Evolutionary conservation across 2,797 vertebrate species (phyloP), one percentile per base, ranked within the genome.

Genomic region (Choloepus didactylus): DNA sequence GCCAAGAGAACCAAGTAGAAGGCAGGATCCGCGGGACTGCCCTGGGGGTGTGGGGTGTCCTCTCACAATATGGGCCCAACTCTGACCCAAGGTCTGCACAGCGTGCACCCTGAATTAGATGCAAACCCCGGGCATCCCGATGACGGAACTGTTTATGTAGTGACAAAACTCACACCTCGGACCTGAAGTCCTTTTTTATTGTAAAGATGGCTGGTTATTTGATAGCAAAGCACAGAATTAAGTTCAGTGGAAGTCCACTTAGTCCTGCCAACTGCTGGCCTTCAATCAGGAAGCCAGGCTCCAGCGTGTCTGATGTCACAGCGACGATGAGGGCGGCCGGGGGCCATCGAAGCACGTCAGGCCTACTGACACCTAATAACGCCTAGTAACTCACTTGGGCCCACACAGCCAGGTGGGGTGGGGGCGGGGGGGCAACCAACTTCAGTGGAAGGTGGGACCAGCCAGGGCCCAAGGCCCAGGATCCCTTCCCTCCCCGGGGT

Each of bases 21-120:
- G 11, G 60, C 27, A 62, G 23, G 25, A 18, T 23, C 18, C 19
- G 23, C 56, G 3, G 5, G 54, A 31, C 31, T 16, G 29, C 46
- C 44, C 54, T 3, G 54, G 54, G 15, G 54, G 27, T 44, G 41
- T 44, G 21, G 49, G 8, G 14, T 0, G 23, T 2, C 9, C 1
- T 3, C 51, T 15, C 27, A 35, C 14, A 11, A 15, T 0, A 4
- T 10, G 23, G 0, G 4, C 29, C 3, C 4, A 21, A 27, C 49
- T 6, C 11, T 0, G 66, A 25, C 5, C 14, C 7, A 1, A 21
- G 0, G n/a, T 5, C 1, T 0, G 9, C 14, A 11, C 6, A 72
- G 62, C 29, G 0, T 3, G 59, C 1, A 0, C 38, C 10, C 41
- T 1, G 9, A 62, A 59, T 14, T 18, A 49, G 2, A n/a, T 0